Evolutionary conservation across 2,113 vertebrate genomes (phyloP).

Genomic region (Ceuthmochares aereus): DNA sequence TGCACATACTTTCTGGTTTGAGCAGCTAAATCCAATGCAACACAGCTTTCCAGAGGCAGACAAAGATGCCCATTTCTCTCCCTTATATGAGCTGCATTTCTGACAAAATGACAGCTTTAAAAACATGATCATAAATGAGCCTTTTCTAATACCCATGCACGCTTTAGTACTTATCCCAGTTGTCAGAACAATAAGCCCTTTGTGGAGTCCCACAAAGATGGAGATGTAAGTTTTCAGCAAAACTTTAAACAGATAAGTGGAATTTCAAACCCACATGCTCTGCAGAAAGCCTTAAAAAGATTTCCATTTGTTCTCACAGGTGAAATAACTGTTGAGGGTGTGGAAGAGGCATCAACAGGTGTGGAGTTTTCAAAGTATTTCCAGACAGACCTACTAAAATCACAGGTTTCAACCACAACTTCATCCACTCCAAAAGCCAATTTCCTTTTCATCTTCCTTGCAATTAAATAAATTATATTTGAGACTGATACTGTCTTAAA

Average conservation of each 20-base stretch:
- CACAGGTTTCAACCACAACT: not conserved
- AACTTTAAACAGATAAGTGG: not conserved
- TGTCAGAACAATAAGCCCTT: not conserved
- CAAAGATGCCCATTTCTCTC: not conserved
- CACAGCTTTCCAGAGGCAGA: not conserved
- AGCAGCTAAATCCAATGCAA: not conserved
- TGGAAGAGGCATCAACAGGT: not conserved
- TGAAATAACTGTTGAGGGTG: not conserved
- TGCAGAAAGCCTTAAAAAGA: not conserved
- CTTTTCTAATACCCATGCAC: not conserved
- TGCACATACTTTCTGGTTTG: not conserved
- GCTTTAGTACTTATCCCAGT: not conserved
- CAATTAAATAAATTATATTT: not conserved
- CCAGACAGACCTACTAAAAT: not conserved
- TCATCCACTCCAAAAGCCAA: not conserved
- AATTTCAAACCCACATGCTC: not conserved
- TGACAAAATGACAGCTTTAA: not conserved
- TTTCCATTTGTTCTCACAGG: not conserved
- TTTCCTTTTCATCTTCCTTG: constrained; percentile 6
- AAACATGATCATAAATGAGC: not conserved
- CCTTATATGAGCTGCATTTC: not conserved
- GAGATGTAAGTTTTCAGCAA: not conserved
- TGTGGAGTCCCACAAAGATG: accelerated
- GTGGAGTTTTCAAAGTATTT: not conserved
- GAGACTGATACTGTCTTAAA: not conserved